Base-by-base conservation (phyloP, 2,113 vertebrate genomes). In the Neodon shergylaensis region DNA sequence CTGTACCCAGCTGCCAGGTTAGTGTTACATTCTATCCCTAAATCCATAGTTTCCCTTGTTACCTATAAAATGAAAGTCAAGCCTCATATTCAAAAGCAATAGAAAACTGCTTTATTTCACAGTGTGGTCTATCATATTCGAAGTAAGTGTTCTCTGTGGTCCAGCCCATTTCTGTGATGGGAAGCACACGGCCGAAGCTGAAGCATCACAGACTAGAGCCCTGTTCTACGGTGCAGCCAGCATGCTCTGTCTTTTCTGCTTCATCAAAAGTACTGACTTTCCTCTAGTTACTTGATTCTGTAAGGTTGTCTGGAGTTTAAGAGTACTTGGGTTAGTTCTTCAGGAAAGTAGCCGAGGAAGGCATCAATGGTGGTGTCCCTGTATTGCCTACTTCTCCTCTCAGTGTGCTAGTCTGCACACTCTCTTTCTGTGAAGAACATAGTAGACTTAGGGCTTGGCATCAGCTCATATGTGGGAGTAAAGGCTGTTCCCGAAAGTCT, bases 381-480 rank as follows among this genome's bases (percentile, higher is more conserved):
- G 10, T 4, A 26, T 66, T 44, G 52, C 17, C 2, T 36, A 5
- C 44, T 66, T 11, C 36, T 31, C 7, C 3, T 7, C 22, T n/a
- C 5, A 0, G 5, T 22, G 0, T 33, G n/a, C 63, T 28, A 1
- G 12, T n/a, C 1, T 5, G 7, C 10, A 72, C 7, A 9, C 22
- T 24, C 0, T 4, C 17, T 42, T 1, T 54, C 58, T 31, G 72
- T 22, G 39, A 33, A 47, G 26, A 10, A 3, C 28, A 3, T 73
- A 36, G 83, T 2, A 1, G 26, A 1, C 52, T 5, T 24, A 7
- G 42, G 79, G 11, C 36, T 77, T 54, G 11, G 2, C 22, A 26
- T 1, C 44, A n/a, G 52, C 33, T 91, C 33, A 26, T 13, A 10
- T 16, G 22, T 36, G 39, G 47, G 42, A 68, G 33, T 44, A 79